Conservation (phyloP, 2,113 vertebrate genomes). For the Hipposideros armiger region DNA sequence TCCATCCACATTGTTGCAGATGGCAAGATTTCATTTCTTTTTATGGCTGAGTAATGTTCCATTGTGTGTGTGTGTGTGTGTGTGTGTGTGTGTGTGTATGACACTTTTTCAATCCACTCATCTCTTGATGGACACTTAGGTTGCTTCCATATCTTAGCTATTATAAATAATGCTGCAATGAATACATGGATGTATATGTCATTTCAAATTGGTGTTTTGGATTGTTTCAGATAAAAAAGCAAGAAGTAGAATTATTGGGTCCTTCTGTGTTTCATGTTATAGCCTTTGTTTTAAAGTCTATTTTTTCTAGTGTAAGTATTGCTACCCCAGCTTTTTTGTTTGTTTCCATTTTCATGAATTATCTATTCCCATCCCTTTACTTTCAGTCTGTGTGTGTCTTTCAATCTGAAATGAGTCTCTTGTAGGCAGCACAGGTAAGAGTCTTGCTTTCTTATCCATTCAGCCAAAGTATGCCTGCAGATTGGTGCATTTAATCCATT, state of each 20-base stretch:
- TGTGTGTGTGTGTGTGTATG: no score
- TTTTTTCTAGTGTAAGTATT: not conserved
- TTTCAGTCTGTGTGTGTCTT: not conserved
- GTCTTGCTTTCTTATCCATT: not conserved
- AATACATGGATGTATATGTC: no score
- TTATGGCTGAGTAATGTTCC: no score
- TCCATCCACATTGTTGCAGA: no score
- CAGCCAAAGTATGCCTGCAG: no score
- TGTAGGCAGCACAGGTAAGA: not conserved
- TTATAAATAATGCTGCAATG: no score
- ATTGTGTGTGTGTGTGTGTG: no score
- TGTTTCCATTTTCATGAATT: not conserved
- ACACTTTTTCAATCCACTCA: not conserved
- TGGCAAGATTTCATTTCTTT: no score
- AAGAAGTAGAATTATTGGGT: not conserved
- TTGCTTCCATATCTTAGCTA: not conserved
- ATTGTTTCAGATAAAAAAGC: not conserved
- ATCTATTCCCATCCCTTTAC: not conserved
- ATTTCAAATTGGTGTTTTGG: not conserved
- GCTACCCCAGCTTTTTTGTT: not conserved
- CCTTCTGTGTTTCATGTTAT: not conserved
- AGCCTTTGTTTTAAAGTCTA: not conserved
- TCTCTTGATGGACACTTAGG: not conserved
- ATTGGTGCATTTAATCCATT: not conserved
- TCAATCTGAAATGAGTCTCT: not conserved